Percentiles rank a stretch among this genome's conserved stretches.
These are phyloP conservation scores for Sminthurinus signatus DNA, from an alignment of 1,140 invertebrate species.

Conservation along the genomic window DNA sequence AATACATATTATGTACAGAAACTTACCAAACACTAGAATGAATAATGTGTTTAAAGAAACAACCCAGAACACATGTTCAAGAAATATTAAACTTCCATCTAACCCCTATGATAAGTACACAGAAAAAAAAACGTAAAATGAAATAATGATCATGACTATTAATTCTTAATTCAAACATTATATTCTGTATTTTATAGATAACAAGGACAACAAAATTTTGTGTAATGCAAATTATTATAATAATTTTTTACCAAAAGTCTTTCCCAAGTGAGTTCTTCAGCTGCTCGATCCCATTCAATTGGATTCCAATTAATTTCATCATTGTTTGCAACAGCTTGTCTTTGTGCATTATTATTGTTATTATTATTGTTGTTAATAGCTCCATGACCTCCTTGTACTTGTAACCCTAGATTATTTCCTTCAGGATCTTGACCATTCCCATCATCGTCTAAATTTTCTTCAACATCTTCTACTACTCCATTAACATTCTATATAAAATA, in stretches of 20 bases:
- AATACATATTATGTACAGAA: too few species aligned
- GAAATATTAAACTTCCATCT: slow-evolving; percentile 92
- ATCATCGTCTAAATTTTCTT: slow-evolving; percentile 40
- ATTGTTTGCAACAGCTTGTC: slow-evolving; percentile 49
- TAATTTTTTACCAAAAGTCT: too few species aligned
- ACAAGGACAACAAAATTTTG: too few species aligned
- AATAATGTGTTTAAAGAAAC: slow-evolving; percentile 95
- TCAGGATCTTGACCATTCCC: slow-evolving; percentile 40
- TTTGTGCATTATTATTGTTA: slow-evolving; percentile 27
- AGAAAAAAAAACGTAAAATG: too few species aligned
- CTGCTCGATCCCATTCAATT: slow-evolving; percentile 95
- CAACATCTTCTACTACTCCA: slow-evolving; percentile 38
- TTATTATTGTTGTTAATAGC: slow-evolving; percentile 16
- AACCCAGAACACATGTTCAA: slow-evolving; percentile 99
- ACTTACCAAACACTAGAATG: slow-evolving; percentile 64
- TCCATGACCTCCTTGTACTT: slow-evolving; percentile 5
- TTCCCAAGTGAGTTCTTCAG: slow-evolving; percentile 78
- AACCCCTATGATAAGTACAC: slow-evolving; percentile 94
- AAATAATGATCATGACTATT: too few species aligned
- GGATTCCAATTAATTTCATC: slow-evolving; percentile 96
- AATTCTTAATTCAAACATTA: too few species aligned
- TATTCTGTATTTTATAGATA: too few species aligned
- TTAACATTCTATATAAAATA: slow-evolving; percentile 31
- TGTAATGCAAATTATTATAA: too few species aligned
- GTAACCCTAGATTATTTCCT: slow-evolving; percentile 42